These are phyloP conservation scores for Nannobrachium achirus DNA, from an alignment of 2,113 vertebrate species.

Conservation along the genomic window DNA sequence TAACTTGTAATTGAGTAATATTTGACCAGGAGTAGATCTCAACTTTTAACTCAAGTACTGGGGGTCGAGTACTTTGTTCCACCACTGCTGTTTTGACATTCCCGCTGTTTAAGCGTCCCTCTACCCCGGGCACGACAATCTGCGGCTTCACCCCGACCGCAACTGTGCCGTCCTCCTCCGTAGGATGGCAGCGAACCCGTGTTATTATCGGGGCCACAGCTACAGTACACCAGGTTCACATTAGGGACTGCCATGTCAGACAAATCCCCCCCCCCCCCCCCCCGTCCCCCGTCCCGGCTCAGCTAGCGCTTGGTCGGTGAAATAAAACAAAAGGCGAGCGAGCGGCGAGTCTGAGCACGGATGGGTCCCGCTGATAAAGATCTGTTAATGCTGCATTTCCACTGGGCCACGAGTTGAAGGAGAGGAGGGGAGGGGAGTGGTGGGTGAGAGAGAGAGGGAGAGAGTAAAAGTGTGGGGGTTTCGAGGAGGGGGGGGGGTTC, in stretches of 20 bases:
- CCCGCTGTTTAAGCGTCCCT: slow-evolving; percentile 53
- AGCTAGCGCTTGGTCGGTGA: slow-evolving; percentile 54
- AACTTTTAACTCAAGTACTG: no score
- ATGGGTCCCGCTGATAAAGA: slow-evolving; percentile 69
- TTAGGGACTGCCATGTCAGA: slow-evolving; percentile 39
- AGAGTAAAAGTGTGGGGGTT: background rate
- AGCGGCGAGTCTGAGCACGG: slow-evolving; percentile 53
- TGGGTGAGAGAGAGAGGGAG: slow-evolving; percentile 24
- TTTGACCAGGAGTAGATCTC: no score
- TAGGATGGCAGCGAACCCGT: slow-evolving; percentile 38
- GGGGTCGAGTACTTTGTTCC: no score
- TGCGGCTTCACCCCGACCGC: slow-evolving; percentile 59
- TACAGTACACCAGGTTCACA: slow-evolving; percentile 60
- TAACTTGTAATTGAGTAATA: no score
- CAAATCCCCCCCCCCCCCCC: slow-evolving; percentile 63
- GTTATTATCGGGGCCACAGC: slow-evolving; percentile 60
- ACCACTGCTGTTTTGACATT: slow-evolving; percentile 61
- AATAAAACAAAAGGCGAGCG: slow-evolving; percentile 65
- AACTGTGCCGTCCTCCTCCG: slow-evolving; percentile 51
- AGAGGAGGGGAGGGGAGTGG: slow-evolving; percentile 4
- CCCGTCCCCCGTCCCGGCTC: slow-evolving; percentile 64
- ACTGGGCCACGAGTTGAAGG: slow-evolving; percentile 43
- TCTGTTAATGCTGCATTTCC: slow-evolving; percentile 65
- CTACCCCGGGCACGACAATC: slow-evolving; percentile 50
- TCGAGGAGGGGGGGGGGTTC: slow-evolving; percentile 20